Base-by-base conservation (phyloP, 2,113 vertebrate species). In the Aptenodytes forsteri region DNA sequence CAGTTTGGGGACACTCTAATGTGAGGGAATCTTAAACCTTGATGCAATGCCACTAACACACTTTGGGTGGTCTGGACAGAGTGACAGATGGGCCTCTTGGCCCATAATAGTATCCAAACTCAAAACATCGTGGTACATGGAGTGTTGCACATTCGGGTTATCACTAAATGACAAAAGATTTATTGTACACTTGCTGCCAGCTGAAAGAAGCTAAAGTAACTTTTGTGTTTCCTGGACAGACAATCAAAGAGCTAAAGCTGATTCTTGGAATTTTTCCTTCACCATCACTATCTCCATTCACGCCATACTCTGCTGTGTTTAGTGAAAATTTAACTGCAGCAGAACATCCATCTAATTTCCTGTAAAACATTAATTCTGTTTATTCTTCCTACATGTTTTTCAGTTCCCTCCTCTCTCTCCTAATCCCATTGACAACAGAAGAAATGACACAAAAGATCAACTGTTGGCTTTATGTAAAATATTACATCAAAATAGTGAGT, bases 341-440 rank as follows among this genome's bases (percentile, higher is more conserved):
- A 92, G 85, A 94, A 83, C 54, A 75, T 89, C 59, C 69, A 72
- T 61, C 49, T 84, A 40, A 88, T 83, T 90, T 94, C 52, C 71
- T 73, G 46, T 93, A 86, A 95, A 95, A 90, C 70, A 88, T 84
- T 79, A 55, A 87, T 82, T 89, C 77, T 78, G 29, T 82, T 90
- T 89, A 61, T 59, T 85, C 62, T 94, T 89, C 38, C n/a, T 75
- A 21, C 2, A 0, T 73, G 27, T 27, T 95, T 82, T 88, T 67
- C 22, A 59, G n/a, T 77, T 90, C 20, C 27, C 19, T 73, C 19
- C 26, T 70, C 56, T 89, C 12, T 46, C 26, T 94, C 36, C 46
- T 91, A 83, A 76, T 89, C 32, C 42, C 42, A 22, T 8, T 90
- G 26, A 82, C 70, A 93, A 30, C 62, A 90, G 80, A 81, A 87